A percentile compares a stretch with the other conserved stretches of the same genome.
Conservation (phyloP, 2,797 vertebrate genomes). For the Takifugu rubripes region DNA sequence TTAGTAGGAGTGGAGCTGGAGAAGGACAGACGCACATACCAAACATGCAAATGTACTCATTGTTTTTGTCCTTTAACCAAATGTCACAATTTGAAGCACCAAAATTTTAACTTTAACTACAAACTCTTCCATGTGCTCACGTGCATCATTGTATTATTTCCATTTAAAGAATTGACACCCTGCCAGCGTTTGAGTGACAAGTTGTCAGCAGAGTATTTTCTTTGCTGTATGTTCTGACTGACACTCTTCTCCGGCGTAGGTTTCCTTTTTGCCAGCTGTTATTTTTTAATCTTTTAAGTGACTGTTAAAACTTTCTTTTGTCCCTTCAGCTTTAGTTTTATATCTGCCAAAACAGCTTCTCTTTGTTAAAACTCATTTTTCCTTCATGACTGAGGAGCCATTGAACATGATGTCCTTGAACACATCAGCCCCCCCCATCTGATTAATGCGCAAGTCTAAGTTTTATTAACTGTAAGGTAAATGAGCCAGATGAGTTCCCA, state of each 20-base stretch:
- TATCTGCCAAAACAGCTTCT: slow-evolving; percentile 20
- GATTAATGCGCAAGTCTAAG: slow-evolving; percentile 18
- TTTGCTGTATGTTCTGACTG: slow-evolving; percentile 39
- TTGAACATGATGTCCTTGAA: slow-evolving; percentile 31
- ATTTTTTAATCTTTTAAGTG: slow-evolving; percentile 41
- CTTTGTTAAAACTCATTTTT: slow-evolving; percentile 13
- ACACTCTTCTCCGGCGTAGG: slow-evolving; percentile 16
- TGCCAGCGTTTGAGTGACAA: slow-evolving; percentile 28
- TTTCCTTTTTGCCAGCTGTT: slow-evolving; percentile 25
- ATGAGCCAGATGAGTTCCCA: slow-evolving; percentile 26
- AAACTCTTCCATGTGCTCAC: too few relatives aligned
- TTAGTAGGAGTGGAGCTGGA: too few relatives aligned
- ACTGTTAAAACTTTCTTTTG: slow-evolving; percentile 40
- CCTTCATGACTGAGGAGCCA: slow-evolving; percentile 22
- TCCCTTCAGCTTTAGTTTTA: slow-evolving; percentile 12
- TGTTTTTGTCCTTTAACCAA: too few relatives aligned
- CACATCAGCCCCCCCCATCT: slow-evolving; percentile 13
- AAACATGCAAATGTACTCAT: too few relatives aligned
- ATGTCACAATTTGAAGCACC: too few relatives aligned
- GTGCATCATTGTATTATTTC: too few relatives aligned
- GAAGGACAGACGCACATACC: too few relatives aligned
- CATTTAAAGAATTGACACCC: too few relatives aligned
- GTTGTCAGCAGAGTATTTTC: slow-evolving; percentile 11
- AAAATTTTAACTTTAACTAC: too few relatives aligned
- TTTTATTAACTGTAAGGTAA: slow-evolving; percentile 23